Base-by-base conservation (phyloP, 92 coral and sea anemone species). In the Epizoanthus rinbou region DNA sequence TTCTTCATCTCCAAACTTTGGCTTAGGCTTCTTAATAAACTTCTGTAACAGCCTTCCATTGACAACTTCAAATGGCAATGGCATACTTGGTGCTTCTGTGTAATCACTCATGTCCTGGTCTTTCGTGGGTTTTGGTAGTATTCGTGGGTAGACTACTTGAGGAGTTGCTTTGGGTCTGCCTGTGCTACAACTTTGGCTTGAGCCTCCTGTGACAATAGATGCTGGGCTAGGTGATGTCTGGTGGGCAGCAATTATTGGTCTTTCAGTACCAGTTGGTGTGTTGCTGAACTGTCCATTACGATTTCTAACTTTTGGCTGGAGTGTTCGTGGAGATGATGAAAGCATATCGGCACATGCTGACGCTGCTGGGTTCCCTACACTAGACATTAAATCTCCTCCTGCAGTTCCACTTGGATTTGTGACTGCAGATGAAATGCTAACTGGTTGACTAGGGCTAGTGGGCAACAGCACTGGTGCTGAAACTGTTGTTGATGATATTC, bases 11-110 rank as follows among this genome's bases (percentile, higher is more conserved):
- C 23, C 45, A 1, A 76, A 15, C 6, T 37, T 24, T 37, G 69
- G 4, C 57, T 76, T 76, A 9, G 81, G 81, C 19, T 76, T 76
- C 24, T 58, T 76, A 47, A 59, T 60, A 57, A 54, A 57, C 54
- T 59, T 76, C 37, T 10, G 33, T 24, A 60, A 18, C 14, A 76
- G 69, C 57, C n/a, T 76, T 59, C 81, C 81, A 60, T 19, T 76
- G 35, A 76, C 69, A n/a, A 76, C 47, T 58, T 76, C 69, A 59
- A 76, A 76, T 33, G 81, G 81, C 69, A 76, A 33, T 8, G 81
- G 54, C 64, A 60, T 31, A 19, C 81, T 76, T 14, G 81, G 81
- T 60, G 69, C 81, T 19, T 59, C 64, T 11, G 17, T 57, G 43
- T 58, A 57, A 3, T 15, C 56, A 9, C 8, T 60, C 43, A 21